Base-by-base conservation (phyloP, 2,888 invertebrate species). In the Hirtodrosophila histrioides region DNA sequence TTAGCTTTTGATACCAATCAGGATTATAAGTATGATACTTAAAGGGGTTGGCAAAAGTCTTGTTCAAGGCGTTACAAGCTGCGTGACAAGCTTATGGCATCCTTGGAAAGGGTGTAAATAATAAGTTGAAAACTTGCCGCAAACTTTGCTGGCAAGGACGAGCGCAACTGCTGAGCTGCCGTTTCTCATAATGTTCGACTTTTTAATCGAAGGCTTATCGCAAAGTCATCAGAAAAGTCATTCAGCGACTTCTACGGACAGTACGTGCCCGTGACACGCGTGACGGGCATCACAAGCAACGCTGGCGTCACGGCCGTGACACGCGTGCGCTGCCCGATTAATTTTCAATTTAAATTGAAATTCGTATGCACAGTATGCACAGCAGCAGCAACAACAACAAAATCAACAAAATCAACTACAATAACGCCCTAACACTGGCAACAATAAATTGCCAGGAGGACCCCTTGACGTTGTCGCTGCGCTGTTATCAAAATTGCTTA, bases 261-360 rank as follows among this genome's bases (percentile, higher is more conserved):
- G 10, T 29, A 5, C 17, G 37, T 11, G 41, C 23, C 17, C 41
- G 58, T 65, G 54, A 23, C 27, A 27, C 46, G 41, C 55, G 66
- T 50, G 45, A 41, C 45, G 31, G 29, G 35, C 54, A 35, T 31
- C 55, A 39, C 48, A 11, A 37, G 76, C 44, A 17, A 17, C 17
- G 17, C 17, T 17, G 17, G 41, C 55, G 66, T 50, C 45, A 41
- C 45, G 31, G 33, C 31, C 54, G 41, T 23, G 31, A 37, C 43
- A 46, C 48, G 82, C 44, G 56, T 56, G 44, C 63, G 51, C 64
- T 44, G 45, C 11, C 40, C 75, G 84, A 84, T 86, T 80, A 77
- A 82, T 64, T 68, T 77, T 70, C 81, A 86, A 82, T 86, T 83
- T 80, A 75, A 83, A 68, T 80, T 80, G 64, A 66, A 78, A 86